phyloP scores from a whole-genome alignment of 2,113 vertebrate species.

The Odobenus rosmarus region DNA sequence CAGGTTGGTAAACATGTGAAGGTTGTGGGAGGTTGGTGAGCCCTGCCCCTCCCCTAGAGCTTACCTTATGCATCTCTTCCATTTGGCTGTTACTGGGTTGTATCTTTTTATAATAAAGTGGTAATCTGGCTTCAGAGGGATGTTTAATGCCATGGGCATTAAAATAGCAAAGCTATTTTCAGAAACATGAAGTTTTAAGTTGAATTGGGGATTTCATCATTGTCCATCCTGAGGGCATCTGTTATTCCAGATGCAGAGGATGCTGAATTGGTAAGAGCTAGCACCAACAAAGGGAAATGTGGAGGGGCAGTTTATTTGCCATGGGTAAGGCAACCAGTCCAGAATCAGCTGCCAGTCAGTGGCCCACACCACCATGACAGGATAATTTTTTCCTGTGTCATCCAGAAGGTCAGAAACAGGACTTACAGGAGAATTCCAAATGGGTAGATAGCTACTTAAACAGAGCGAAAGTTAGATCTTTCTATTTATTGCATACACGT shows the following conservation, averaged over 20 bases:
- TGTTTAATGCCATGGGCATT: neutral
- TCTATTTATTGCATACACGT: neutral
- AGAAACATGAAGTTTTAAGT: neutral
- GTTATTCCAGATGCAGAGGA: neutral
- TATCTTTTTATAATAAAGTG: neutral
- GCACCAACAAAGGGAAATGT: neutral
- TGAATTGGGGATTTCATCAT: neutral
- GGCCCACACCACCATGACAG: constrained; percentile 86
- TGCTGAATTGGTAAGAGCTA: neutral
- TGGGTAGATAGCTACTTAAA: neutral
- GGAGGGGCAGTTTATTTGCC: constrained; percentile 85
- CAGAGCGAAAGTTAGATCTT: neutral
- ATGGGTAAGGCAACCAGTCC: constrained; percentile 90
- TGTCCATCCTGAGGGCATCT: neutral
- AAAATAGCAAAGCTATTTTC: neutral
- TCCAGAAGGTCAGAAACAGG: constrained; percentile 1
- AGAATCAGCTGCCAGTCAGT: constrained; percentile 91
- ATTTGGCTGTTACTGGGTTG: neutral
- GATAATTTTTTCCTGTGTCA: neutral
- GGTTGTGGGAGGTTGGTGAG: too few relatives aligned
- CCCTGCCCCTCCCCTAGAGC: neutral
- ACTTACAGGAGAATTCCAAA: neutral
- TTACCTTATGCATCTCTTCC: neutral
- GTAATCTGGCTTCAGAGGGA: neutral
- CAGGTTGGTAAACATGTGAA: neutral